Conservation (phyloP, 2,113 vertebrate genomes). For the Hyperopisus bebe region DNA sequence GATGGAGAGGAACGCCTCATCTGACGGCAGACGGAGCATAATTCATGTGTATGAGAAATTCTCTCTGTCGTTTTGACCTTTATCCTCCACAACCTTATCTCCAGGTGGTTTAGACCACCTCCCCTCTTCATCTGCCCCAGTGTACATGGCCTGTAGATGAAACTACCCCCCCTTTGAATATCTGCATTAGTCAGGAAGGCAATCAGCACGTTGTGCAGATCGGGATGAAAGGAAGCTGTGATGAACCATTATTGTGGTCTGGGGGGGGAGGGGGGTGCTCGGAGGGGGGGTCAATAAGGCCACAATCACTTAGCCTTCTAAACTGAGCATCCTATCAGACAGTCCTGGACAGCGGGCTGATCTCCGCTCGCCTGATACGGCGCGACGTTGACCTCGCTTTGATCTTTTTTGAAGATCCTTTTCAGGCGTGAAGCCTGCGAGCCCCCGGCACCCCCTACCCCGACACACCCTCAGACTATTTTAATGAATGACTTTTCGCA, state of each 20-base stretch:
- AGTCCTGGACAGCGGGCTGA: background rate
- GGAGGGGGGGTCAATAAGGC: background rate
- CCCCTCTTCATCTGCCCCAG: background rate
- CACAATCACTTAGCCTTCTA: background rate
- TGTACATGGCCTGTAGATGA: background rate
- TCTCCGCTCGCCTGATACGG: background rate
- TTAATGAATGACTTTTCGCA: background rate
- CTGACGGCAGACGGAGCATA: background rate
- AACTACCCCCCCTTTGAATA: background rate
- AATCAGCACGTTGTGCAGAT: background rate
- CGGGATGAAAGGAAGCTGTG: background rate
- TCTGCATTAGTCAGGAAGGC: conserved; percentile 1
- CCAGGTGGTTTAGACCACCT: background rate
- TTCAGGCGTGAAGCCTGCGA: background rate
- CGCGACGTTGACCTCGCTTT: background rate
- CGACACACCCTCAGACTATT: background rate
- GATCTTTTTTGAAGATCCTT: background rate
- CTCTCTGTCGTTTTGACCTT: background rate
- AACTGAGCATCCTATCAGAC: background rate
- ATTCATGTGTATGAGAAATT: background rate
- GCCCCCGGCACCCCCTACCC: background rate
- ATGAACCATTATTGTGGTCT: background rate
- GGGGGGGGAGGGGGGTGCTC: background rate
- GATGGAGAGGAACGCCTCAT: background rate
- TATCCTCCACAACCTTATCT: background rate